Conservation (phyloP, 2,113 vertebrate genomes). For the Leiothrix lutea region DNA sequence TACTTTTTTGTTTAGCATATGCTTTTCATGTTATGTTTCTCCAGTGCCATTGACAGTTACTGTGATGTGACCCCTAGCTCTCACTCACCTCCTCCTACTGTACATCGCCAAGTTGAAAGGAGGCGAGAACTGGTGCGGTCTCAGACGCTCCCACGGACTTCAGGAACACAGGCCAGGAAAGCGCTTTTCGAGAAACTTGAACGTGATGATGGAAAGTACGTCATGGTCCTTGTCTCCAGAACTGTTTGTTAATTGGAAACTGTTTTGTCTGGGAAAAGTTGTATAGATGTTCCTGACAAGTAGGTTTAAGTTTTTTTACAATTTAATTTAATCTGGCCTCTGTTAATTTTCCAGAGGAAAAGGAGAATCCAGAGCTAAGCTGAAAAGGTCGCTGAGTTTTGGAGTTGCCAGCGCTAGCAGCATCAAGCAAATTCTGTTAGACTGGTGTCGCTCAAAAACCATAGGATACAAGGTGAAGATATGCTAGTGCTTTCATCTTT, state of each 20-base stretch:
- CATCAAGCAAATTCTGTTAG: slow-evolving; percentile 92
- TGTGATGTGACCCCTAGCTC: slow-evolving; percentile 43
- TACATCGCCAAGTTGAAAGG: slow-evolving; percentile 74
- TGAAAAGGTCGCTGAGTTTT: slow-evolving; percentile 93
- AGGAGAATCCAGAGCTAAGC: slow-evolving; percentile 83
- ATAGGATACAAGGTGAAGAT: slow-evolving; percentile 87
- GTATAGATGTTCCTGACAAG: background rate
- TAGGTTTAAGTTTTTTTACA: background rate
- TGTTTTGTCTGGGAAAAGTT: background rate
- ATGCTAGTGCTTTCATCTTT: background rate
- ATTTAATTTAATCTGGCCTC: slow-evolving; percentile 7
- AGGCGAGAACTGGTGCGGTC: slow-evolving; percentile 82
- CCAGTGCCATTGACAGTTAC: slow-evolving; percentile 42
- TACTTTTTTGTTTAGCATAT: background rate
- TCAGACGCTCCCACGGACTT: slow-evolving; percentile 80
- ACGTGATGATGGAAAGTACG: slow-evolving; percentile 80
- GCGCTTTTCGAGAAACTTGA: slow-evolving; percentile 87
- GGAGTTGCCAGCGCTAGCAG: slow-evolving; percentile 88
- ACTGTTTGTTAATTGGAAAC: background rate
- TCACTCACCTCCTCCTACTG: slow-evolving; percentile 22
- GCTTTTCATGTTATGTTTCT: background rate
- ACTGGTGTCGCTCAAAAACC: slow-evolving; percentile 96
- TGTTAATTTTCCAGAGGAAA: slow-evolving; percentile 75
- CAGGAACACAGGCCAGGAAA: slow-evolving; percentile 81
- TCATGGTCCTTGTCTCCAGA: background rate